Conservation (phyloP, 2,888 invertebrate genomes). For the Boloria selene region DNA sequence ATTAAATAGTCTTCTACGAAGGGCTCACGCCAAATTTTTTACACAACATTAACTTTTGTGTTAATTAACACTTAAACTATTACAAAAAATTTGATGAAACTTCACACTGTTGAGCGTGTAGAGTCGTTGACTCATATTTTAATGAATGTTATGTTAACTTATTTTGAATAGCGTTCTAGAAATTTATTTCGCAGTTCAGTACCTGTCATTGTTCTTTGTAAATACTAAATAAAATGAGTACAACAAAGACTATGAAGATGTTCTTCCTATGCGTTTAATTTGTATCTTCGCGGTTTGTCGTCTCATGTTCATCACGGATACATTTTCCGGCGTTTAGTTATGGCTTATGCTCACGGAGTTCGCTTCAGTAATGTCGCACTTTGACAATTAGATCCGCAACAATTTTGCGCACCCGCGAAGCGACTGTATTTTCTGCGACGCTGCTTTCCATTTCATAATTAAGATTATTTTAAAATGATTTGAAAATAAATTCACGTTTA, state of each 20-base stretch:
- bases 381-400: constrained; percentile 77
- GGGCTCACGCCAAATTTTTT: not conserved
- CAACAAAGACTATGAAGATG: constrained; percentile 4
- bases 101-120: no score
- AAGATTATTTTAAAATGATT: constrained; percentile 7
- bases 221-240: constrained; percentile 9
- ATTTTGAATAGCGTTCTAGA: not conserved
- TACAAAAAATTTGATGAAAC: no score
- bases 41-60: no score
- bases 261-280: constrained; percentile 15
- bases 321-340: constrained; percentile 24
- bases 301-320: constrained; percentile 4
- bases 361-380: constrained; percentile 51
- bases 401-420: constrained; percentile 57
- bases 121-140: no score
- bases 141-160: no score
- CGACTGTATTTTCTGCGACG: constrained; percentile 50
- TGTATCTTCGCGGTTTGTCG: constrained; percentile 22
- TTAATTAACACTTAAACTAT: no score
- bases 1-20: not conserved
- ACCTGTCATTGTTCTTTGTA: constrained; percentile 12
- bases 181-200: constrained; percentile 10
- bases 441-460: constrained; percentile 21
- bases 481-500: constrained; percentile 11
- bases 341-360: constrained; percentile 21